A percentile compares a stretch with the other conserved stretches of the same genome.
phyloP scores from a whole-genome alignment of 2,888 invertebrate genomes.

The Aleiodes leptofemur region DNA sequence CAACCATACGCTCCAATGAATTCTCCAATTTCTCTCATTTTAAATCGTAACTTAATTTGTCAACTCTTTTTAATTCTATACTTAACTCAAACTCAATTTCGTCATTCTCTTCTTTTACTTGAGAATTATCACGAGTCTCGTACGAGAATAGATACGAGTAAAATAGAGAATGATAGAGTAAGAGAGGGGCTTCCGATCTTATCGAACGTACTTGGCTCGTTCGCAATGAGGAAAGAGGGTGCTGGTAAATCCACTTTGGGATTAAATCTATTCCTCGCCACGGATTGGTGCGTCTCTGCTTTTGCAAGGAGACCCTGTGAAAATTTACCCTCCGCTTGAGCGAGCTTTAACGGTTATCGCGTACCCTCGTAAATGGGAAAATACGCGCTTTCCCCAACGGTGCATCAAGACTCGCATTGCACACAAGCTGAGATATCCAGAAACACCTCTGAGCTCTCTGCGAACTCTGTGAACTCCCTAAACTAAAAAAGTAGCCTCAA shows the following conservation, averaged over 20 bases:
- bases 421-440: too few species aligned
- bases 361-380: constrained; percentile 57
- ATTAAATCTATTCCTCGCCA: constrained; percentile 64
- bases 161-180: constrained; percentile 16
- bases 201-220: constrained; percentile 43
- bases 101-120: neutral
- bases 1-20: constrained; percentile 1
- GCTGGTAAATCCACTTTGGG: constrained; percentile 61
- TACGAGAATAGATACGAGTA: constrained; percentile 25
- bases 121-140: constrained; percentile 35
- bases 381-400: constrained; percentile 25
- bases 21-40: neutral
- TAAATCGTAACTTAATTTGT: neutral
- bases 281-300: constrained; percentile 52
- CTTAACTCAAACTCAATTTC: neutral
- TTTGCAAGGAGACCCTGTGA: constrained; percentile 40
- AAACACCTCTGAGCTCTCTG: neutral
- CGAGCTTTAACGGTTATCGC: constrained; percentile 59
- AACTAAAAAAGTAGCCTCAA: neutral
- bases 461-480: too few species aligned
- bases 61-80: neutral
- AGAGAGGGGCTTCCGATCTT: constrained; percentile 43
- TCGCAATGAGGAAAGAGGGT: constrained; percentile 42
- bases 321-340: constrained; percentile 51
- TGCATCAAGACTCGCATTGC: constrained; percentile 10